Base-by-base conservation (phyloP, 2,888 invertebrate genomes). In the Noctua janthina region DNA sequence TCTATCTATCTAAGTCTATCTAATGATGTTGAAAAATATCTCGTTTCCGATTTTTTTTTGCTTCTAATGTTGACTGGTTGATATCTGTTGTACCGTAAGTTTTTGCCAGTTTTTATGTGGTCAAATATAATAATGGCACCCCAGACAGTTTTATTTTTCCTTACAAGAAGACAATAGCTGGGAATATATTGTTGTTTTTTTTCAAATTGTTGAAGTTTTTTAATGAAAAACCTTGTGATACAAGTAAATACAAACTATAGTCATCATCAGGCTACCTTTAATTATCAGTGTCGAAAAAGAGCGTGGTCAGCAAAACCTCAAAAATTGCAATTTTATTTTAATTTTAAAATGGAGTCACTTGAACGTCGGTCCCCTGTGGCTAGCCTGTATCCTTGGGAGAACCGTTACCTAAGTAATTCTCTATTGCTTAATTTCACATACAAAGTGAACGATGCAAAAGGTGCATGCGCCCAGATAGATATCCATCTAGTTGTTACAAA, bases 401-500 rank as follows among this genome's bases (percentile, higher is more conserved):
- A 62, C 15, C 1, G 23, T 82, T 83, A 64, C 62, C 4, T 74
- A 66, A 49, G 64, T 39, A 73, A 56, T 54, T 39, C 39, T 23
- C 64, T 54, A 51, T 85, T 84, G 76, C 85, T 29, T 77, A 75
- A 84, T 81, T 56, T 43, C 35, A 15, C 39, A 73, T 46, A 43
- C 17, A 76, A 78, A 79, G 56, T 67, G 62, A 74, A 49, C 39
- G 49, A 78, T 62, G 62, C 43, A 49, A 79, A 83, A 83, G 66
- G 75, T 76, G 51, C 86, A 74, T 69, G 71, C 20, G n/a, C 46
- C 66, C 51, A 87, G 76, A 51, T 76, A 83, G 81, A 75, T 81
- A 85, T 5, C 23, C 62, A 85, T 84, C 85, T 84, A 77, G 72
- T 49, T 74, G 39, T 83, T 83, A 67, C 75, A 76, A 62, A 75